Evolutionary conservation across 2,113 vertebrate genomes (phyloP).

Genomic region (Rhinichthys klamathensis): DNA sequence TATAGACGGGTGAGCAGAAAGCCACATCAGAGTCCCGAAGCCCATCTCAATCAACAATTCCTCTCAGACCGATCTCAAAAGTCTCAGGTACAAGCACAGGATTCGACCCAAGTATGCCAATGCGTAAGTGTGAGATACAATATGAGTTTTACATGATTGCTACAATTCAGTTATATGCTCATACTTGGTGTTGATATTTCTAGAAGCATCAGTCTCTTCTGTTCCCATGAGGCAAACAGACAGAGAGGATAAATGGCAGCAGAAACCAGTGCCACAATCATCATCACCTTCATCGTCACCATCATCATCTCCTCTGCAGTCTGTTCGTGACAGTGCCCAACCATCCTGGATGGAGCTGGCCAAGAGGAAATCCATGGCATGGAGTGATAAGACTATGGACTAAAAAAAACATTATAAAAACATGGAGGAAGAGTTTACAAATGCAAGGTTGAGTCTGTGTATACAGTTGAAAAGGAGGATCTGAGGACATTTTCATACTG

Average conservation of each 20-base stretch:
- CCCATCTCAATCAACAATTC: slow-evolving; percentile 5
- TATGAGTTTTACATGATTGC: slow-evolving; percentile 11
- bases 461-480: not conserved
- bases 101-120: not conserved
- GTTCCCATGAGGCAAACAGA: slow-evolving; percentile 54
- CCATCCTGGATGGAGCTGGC: slow-evolving; percentile 97
- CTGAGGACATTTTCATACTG: not conserved
- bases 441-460: too few relatives aligned
- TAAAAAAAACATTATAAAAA: slow-evolving; percentile 50
- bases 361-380: slow-evolving; percentile 96
- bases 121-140: slow-evolving; percentile 39
- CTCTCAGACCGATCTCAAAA: slow-evolving; percentile 37
- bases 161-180: not conserved
- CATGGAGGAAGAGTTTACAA: not conserved
- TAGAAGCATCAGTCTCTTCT: slow-evolving; percentile 64
- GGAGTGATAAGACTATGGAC: slow-evolving; percentile 89
- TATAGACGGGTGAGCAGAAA: slow-evolving; percentile 43
- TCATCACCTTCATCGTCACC: slow-evolving; percentile 60
- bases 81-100: slow-evolving; percentile 50
- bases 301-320: slow-evolving; percentile 62
- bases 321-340: slow-evolving; percentile 73
- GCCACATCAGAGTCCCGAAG: slow-evolving; percentile 21
- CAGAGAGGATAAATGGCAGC: slow-evolving; percentile 71
- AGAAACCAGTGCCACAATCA: slow-evolving; percentile 65
- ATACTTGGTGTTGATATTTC: not conserved